Evolutionary conservation across 2,113 vertebrate species (phyloP).

Genomic region (Rallus limicola): DNA sequence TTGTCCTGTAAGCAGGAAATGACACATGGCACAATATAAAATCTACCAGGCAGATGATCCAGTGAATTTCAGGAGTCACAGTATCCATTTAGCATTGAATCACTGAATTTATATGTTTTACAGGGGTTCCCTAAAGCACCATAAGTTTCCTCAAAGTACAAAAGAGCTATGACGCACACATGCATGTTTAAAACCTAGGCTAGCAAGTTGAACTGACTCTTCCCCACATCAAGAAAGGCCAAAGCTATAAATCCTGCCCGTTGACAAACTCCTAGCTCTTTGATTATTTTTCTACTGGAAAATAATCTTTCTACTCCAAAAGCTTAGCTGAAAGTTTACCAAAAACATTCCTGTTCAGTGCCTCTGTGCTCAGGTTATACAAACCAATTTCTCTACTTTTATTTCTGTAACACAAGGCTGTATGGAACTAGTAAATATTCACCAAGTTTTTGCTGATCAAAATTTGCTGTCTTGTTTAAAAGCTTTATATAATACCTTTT

Average conservation of each 20-base stretch:
- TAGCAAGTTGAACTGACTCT: neutral
- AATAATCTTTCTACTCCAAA: neutral
- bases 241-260: neutral
- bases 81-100: neutral
- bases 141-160: neutral
- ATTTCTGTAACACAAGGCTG: neutral
- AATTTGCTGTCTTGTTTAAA: neutral
- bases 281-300: neutral
- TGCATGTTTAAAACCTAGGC: neutral
- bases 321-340: neutral
- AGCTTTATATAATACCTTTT: neutral
- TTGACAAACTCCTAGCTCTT: neutral
- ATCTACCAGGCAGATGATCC: neutral
- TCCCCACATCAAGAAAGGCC: neutral
- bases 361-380: neutral
- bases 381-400: neutral
- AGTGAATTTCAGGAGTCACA: neutral
- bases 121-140: fast-evolving
- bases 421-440: neutral
- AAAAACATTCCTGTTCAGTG: neutral
- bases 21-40: neutral
- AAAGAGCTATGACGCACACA: fast-evolving
- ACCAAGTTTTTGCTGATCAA: neutral
- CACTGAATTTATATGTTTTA: neutral
- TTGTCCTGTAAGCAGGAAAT: neutral